Base-by-base conservation (phyloP, 2,113 vertebrate genomes). In the Eptatretus burgeri region DNA sequence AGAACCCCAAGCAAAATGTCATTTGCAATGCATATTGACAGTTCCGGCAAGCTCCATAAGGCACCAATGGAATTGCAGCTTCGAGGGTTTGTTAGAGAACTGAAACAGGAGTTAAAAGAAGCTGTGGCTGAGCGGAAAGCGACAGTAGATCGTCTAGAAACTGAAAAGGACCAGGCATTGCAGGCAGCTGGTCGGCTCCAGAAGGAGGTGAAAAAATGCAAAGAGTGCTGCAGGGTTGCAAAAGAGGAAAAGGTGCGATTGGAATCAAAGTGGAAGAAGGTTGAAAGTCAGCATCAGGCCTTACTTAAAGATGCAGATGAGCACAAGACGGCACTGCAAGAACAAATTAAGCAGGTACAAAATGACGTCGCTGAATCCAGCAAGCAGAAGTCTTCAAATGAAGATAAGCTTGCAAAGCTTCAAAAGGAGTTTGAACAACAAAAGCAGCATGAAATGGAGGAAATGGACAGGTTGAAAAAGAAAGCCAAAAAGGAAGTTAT, bases 341-440 rank as follows among this genome's bases (percentile, higher is more conserved):
- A 82, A 9, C 86, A 93, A 76, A 78, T 91, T 70, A 80, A 85
- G 70, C 84, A 87, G 19, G 78, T 95, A 41, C 94, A 96, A 71
- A 82, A 84, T 1, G 85, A 96, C 71, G 87, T 85, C 13, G 75
- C 75, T 0, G 88, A 93, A 0, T 84, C 88, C 0, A 71, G 83
- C n/a, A 78, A 77, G 63, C 87, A 93, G 73, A 85, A 79, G 70
- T 72, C 74, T 13, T 84, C 83, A 65, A 85, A 81, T 41, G 88
- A 96, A 65, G 83, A 88, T 20, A 87, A 96, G 63, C 78, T 96
- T 12, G 78, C 87, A 66, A 86, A 84, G 10, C 79, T 96, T 9
- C 84, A 81, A 11, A 78, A 87, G 70, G 88, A 95, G 70, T 84
- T 96, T 86, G 88, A 96, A 71, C 86, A 96, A 72, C 75, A 41